Conservation (phyloP, 2,113 vertebrate species). For the Sturnus vulgaris region DNA sequence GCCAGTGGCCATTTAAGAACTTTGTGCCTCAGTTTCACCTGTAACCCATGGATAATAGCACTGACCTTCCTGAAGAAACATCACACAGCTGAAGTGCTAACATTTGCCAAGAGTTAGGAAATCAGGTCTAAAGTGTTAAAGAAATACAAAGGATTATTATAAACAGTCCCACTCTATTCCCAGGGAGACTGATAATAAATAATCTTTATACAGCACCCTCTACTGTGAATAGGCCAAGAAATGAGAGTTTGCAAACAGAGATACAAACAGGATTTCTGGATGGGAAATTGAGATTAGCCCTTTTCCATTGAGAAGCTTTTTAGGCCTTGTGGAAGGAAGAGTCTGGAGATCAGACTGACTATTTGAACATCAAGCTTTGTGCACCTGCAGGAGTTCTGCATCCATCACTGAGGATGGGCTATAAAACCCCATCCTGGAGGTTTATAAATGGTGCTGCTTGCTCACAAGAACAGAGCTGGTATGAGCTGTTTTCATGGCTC, state of each 20-base stretch:
- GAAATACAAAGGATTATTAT: not conserved
- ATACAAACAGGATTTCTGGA: not conserved
- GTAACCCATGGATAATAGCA: not conserved
- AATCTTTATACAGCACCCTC: not conserved
- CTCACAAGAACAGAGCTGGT: not conserved
- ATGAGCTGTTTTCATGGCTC: not conserved
- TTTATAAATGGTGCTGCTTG: not conserved
- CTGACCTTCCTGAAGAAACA: not conserved
- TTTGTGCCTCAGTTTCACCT: not conserved
- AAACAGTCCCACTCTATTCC: not conserved
- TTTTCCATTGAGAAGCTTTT: not conserved
- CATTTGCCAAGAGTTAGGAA: not conserved
- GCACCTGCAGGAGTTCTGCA: not conserved
- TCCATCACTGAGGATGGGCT: not conserved
- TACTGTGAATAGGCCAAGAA: not conserved
- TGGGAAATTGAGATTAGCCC: not conserved
- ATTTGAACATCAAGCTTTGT: not conserved
- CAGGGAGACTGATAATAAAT: not conserved
- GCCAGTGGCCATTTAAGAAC: not conserved
- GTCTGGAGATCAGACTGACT: not conserved
- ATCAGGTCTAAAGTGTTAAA: not conserved
- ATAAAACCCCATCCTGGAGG: not conserved
- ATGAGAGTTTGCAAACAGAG: not conserved
- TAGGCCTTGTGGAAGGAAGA: not conserved
- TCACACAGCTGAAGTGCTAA: not conserved